These are phyloP conservation scores for Aphaenogaster rudis DNA, from an alignment of 1,140 invertebrate genomes.

Conservation along the genomic window DNA sequence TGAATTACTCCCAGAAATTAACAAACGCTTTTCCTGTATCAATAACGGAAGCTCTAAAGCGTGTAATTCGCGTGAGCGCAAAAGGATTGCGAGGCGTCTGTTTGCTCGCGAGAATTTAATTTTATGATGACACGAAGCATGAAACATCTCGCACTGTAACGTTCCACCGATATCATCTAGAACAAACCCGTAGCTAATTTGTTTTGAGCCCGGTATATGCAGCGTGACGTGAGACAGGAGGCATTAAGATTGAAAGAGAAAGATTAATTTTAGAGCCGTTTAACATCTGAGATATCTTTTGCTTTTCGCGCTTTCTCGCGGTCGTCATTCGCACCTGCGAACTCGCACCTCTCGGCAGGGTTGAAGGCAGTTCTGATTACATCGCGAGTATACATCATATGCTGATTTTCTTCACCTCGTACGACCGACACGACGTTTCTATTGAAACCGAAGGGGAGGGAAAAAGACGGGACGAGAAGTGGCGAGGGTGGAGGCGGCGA, in stretches of 20 bases:
- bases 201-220: neutral
- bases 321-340: constrained; percentile 26
- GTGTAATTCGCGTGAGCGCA: neutral
- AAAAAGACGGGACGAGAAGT: neutral
- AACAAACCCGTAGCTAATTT: neutral
- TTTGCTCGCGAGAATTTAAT: constrained; percentile 8
- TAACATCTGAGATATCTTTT: neutral
- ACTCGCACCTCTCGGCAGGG: neutral
- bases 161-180: neutral
- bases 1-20: constrained; percentile 12
- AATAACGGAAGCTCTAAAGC: neutral
- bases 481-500: neutral
- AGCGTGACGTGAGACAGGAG: neutral
- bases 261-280: neutral
- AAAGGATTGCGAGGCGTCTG: neutral
- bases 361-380: constrained; percentile 18
- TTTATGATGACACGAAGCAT: constrained; percentile 1
- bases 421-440: constrained; percentile 64
- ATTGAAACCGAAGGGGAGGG: constrained; percentile 47
- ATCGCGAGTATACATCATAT: constrained; percentile 23
- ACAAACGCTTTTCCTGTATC: neutral
- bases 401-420: constrained; percentile 60
- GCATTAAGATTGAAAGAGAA: neutral
- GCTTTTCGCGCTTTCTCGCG: neutral
- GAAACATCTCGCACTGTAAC: neutral